Evolutionary conservation across 2,888 invertebrate genomes (phyloP).

Genomic region (Ormyrus rosae): DNA sequence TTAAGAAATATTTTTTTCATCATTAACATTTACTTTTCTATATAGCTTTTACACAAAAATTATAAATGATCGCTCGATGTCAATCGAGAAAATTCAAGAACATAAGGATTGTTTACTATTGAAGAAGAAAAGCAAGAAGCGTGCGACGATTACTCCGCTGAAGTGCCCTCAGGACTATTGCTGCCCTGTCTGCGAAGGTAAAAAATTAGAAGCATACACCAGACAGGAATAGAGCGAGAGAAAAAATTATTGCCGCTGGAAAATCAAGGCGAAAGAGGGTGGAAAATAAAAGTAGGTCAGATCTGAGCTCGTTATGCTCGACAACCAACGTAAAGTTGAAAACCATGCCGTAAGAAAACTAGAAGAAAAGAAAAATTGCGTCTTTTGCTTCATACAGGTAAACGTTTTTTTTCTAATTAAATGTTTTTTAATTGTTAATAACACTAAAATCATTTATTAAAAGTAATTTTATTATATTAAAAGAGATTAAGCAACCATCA

Average conservation of each 20-base stretch:
- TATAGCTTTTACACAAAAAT: neutral
- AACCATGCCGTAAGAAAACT: too few relatives aligned
- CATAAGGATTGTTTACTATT: neutral
- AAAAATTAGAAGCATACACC: constrained; percentile 33
- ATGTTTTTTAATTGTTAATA: too few relatives aligned
- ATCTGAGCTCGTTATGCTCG: constrained; percentile 4
- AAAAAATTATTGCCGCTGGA: constrained; percentile 15
- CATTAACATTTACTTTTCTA: too few relatives aligned
- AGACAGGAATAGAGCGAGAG: too few relatives aligned
- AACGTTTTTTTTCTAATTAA: too few relatives aligned
- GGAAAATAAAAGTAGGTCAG: constrained; percentile 14
- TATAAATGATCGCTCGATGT: neutral
- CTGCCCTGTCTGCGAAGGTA: constrained; percentile 21
- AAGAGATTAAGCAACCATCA: too few relatives aligned
- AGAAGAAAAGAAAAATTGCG: neutral
- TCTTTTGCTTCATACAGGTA: too few relatives aligned
- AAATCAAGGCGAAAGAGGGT: neutral
- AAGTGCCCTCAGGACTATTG: constrained; percentile 29
- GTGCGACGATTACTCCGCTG: constrained; percentile 17
- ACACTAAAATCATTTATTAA: too few relatives aligned
- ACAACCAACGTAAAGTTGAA: neutral
- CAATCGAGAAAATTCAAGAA: neutral
- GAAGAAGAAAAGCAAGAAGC: neutral
- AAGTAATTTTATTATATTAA: too few relatives aligned
- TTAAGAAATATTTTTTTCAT: too few relatives aligned